Evolutionary conservation across 2,797 vertebrate genomes (phyloP).

Genomic region (Meda fulgida): DNA sequence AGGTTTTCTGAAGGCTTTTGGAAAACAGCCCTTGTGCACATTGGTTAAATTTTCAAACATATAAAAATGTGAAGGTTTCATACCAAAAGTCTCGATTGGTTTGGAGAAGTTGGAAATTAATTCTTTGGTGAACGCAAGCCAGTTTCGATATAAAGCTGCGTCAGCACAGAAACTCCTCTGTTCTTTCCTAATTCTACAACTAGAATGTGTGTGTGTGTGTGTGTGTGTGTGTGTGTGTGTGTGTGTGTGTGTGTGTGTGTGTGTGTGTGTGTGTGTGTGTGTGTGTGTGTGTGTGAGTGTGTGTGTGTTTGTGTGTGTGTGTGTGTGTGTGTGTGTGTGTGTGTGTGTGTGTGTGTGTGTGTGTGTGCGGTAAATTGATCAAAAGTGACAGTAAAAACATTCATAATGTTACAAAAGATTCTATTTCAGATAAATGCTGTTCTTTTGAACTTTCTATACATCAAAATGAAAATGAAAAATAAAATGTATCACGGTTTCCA

Average conservation of each 20-base stretch:
- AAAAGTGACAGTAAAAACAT: too few relatives aligned
- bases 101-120: conserved; percentile 51
- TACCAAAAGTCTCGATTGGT: conserved; percentile 42
- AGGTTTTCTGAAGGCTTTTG: conserved; percentile 17
- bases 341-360: conserved; percentile 8
- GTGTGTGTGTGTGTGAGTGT: conserved; percentile 59
- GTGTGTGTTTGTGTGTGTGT: neutral
- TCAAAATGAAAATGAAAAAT: too few relatives aligned
- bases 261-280: neutral
- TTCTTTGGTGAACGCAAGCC: conserved; percentile 45
- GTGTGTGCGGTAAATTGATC: conserved; percentile 58
- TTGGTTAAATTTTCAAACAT: conserved; percentile 49
- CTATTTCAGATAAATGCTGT: too few relatives aligned
- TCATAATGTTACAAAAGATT: too few relatives aligned
- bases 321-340: neutral
- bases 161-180: conserved; percentile 55
- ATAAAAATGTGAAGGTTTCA: conserved; percentile 21
- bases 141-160: conserved; percentile 30
- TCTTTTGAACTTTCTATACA: neutral
- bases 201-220: conserved; percentile 63
- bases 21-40: conserved; percentile 23
- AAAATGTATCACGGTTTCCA: too few relatives aligned
- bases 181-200: conserved; percentile 62
- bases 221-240: too few relatives aligned
- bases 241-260: too few relatives aligned